phyloP scores from a whole-genome alignment of 1,140 invertebrate genomes.

The Limonius californicus region DNA sequence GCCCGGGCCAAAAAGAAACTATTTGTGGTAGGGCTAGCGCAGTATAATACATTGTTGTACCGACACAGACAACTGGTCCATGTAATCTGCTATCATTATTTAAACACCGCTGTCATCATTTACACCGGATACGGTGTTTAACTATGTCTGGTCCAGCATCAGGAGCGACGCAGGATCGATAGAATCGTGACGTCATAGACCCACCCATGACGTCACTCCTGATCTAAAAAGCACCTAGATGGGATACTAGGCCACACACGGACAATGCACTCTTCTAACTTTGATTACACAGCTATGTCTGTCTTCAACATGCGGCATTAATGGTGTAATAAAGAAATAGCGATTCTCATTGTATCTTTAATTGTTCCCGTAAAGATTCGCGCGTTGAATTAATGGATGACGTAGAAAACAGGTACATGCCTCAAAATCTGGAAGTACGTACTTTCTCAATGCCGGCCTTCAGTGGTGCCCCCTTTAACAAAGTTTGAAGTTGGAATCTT shows the following conservation, averaged over 20 bases:
- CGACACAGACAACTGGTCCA: not conserved
- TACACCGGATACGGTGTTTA: slow-evolving; percentile 10
- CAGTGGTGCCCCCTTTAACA: not conserved
- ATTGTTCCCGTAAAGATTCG: too few species aligned
- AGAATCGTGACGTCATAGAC: not conserved
- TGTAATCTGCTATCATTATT: slow-evolving; percentile 13
- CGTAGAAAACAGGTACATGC: too few species aligned
- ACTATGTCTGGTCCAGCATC: slow-evolving; percentile 8
- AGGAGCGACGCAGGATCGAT: slow-evolving; percentile 5
- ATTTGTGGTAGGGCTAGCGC: too few species aligned
- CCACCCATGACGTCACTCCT: slow-evolving; percentile 5
- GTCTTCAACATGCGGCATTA: too few species aligned
- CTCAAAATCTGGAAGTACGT: not conserved
- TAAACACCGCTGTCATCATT: slow-evolving; percentile 9
- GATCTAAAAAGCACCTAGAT: slow-evolving; percentile 5
- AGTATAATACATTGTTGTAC: not conserved
- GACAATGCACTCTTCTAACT: not conserved
- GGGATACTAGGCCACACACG: not conserved
- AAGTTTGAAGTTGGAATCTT: not conserved
- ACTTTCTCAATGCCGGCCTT: not conserved
- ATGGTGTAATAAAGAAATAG: too few species aligned
- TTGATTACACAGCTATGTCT: not conserved
- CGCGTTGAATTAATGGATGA: too few species aligned
- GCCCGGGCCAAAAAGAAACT: too few species aligned
- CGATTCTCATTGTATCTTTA: too few species aligned